A percentile compares a stretch with the other conserved stretches of the same genome.
Evolutionary conservation across 2,888 invertebrate species (phyloP).

Genomic region (Matsumyia berberina): DNA sequence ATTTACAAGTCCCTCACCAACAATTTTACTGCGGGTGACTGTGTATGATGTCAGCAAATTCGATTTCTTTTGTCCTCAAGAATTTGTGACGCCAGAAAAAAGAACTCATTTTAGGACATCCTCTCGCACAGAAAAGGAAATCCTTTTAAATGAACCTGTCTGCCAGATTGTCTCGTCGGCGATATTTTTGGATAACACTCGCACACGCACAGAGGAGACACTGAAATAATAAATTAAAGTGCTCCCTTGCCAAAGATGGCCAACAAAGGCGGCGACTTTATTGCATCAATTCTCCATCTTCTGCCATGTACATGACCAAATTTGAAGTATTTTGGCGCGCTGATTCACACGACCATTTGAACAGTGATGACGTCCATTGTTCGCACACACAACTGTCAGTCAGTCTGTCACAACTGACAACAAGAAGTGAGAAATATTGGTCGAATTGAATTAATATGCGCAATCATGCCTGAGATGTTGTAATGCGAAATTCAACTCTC

Average conservation of each 20-base stretch:
- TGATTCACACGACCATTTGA: conserved; percentile 32
- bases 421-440: conserved; percentile 50
- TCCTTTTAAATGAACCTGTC: conserved; percentile 56
- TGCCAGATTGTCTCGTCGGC: conserved; percentile 51
- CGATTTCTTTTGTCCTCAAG: neutral
- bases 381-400: conserved; percentile 1
- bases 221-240: conserved; percentile 24
- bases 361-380: conserved; percentile 45
- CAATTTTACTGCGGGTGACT: no score
- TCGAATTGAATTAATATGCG: conserved; percentile 45
- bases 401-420: conserved; percentile 27
- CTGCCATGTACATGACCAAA: conserved; percentile 2
- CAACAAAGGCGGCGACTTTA: conserved; percentile 25
- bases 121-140: conserved; percentile 26
- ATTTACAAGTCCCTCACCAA: neutral
- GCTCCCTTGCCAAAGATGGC: conserved; percentile 39
- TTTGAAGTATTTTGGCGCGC: neutral
- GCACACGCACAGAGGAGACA: neutral
- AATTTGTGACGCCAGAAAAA: conserved; percentile 8
- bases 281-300: conserved; percentile 18
- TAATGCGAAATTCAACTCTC: conserved; percentile 26
- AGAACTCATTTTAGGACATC: conserved; percentile 9
- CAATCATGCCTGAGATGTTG: conserved; percentile 15
- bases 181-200: conserved; percentile 29
- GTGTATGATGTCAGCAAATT: conserved; percentile 13